Evolutionary conservation across 2,113 vertebrate genomes (phyloP).

Genomic region (Phyllostomus discolor): DNA sequence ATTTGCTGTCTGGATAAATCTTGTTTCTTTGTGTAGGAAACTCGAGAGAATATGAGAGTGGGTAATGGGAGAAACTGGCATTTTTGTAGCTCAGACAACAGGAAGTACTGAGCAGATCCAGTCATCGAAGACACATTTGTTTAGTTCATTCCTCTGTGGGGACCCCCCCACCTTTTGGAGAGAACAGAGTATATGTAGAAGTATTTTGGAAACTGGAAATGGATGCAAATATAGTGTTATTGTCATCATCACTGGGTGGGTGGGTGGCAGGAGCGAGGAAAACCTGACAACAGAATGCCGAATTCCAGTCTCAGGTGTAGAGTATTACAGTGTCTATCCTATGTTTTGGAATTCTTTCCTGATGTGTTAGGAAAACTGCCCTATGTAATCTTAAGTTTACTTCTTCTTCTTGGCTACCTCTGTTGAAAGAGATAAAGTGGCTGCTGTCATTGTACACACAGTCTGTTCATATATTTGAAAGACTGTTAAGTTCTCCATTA

Average conservation of each 20-base stretch:
- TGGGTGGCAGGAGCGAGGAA: background rate
- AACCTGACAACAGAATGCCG: background rate
- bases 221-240: background rate
- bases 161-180: background rate
- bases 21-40: background rate
- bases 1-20: background rate
- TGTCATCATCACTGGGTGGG: background rate
- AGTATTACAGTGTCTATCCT: background rate
- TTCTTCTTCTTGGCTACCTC: background rate
- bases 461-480: background rate
- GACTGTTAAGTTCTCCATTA: background rate
- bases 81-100: background rate
- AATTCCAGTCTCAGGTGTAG: background rate
- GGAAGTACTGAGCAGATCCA: background rate
- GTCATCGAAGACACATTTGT: background rate
- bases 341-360: background rate
- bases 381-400: background rate
- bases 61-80: background rate
- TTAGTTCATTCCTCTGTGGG: background rate
- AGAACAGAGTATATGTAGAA: background rate
- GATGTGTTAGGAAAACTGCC: background rate
- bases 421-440: background rate
- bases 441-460: background rate
- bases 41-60: background rate
- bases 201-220: background rate